These are phyloP conservation scores for Lithosia quadra DNA, from an alignment of 2,888 invertebrate species.

Conservation along the genomic window DNA sequence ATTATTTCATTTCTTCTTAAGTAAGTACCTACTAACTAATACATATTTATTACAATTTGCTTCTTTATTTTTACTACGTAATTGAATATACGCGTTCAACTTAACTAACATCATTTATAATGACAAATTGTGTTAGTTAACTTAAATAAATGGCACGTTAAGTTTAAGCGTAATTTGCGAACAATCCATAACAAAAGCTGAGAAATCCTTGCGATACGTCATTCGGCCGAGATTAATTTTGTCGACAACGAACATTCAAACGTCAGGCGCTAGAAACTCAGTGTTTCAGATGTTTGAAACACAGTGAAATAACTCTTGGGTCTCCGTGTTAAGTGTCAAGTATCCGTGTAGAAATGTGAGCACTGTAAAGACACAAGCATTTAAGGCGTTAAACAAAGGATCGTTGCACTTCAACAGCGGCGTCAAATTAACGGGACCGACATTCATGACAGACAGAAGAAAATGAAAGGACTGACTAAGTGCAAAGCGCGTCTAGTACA, in stretches of 20 bases:
- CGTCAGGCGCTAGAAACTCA: slow-evolving; percentile 23
- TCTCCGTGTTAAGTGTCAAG: slow-evolving; percentile 29
- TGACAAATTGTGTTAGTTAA: not conserved
- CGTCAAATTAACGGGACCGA: slow-evolving; percentile 34
- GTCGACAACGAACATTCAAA: slow-evolving; percentile 27
- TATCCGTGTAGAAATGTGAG: slow-evolving; percentile 12
- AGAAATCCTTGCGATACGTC: slow-evolving; percentile 30
- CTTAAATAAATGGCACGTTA: not conserved
- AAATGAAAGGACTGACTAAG: slow-evolving; percentile 10
- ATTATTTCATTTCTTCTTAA: no score
- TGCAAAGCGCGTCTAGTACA: not conserved
- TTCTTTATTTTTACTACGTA: not conserved
- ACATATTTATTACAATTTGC: not conserved
- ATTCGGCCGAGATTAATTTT: slow-evolving; percentile 40
- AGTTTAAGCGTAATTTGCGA: not conserved
- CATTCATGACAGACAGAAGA: slow-evolving; percentile 11
- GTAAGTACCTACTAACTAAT: no score
- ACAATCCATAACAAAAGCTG: slow-evolving; percentile 25
- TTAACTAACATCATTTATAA: not conserved
- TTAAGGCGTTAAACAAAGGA: slow-evolving; percentile 51
- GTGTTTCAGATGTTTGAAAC: slow-evolving; percentile 16
- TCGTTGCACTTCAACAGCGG: slow-evolving; percentile 46
- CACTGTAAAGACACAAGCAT: slow-evolving; percentile 15
- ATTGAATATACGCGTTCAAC: not conserved
- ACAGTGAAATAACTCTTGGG: slow-evolving; percentile 31